phyloP scores from a whole-genome alignment of 2,888 invertebrate genomes.

The Acanthosoma haemorrhoidale region DNA sequence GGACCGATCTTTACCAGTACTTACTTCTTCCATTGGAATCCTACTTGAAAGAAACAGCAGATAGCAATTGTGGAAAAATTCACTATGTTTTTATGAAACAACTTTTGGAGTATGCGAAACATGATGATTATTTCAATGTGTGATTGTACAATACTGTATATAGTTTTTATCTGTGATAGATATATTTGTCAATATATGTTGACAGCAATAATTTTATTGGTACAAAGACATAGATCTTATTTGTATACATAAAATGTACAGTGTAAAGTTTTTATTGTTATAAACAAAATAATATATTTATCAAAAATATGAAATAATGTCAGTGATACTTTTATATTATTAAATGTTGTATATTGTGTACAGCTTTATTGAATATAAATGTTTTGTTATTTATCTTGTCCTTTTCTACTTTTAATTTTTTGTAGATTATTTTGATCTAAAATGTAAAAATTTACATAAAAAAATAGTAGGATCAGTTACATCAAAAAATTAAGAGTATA shows the following conservation, averaged over 20 bases:
- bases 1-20: conserved; percentile 57
- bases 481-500: no score
- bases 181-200: neutral
- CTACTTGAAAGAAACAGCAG: conserved; percentile 51
- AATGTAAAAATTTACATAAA: no score
- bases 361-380: neutral
- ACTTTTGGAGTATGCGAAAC: conserved; percentile 33
- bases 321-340: neutral
- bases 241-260: neutral
- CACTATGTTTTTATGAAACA: conserved; percentile 37
- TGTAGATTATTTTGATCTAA: no score
- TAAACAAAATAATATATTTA: neutral
- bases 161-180: neutral
- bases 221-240: neutral
- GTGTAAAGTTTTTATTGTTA: conserved; percentile 4
- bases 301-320: neutral
- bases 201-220: neutral
- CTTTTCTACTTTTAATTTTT: no score
- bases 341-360: neutral
- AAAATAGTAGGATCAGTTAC: no score
- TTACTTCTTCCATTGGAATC: conserved; percentile 57
- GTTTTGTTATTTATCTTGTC: no score
- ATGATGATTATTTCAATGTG: conserved; percentile 34
- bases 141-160: no score
- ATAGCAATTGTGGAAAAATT: conserved; percentile 57